Evolutionary conservation across 2,888 invertebrate genomes (phyloP).

Genomic region (Drosophila aldrichi): DNA sequence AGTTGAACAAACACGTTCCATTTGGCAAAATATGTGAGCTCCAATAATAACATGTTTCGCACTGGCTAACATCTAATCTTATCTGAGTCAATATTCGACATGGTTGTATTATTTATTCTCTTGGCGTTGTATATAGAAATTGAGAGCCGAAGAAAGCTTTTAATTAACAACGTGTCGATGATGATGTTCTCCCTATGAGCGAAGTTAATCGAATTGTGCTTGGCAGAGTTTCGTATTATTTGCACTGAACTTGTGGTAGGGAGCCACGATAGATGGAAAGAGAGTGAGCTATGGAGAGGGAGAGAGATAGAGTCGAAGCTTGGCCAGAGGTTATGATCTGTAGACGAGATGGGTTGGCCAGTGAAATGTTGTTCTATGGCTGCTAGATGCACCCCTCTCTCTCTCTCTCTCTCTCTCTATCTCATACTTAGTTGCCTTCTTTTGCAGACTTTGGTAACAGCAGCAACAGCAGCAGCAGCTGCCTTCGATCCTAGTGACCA

Average conservation of each 20-base stretch:
- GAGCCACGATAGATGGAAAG: not conserved
- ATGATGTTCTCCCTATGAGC: not conserved
- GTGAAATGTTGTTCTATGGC: not conserved
- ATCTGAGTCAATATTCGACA: constrained; percentile 19
- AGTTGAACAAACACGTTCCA: constrained; percentile 6
- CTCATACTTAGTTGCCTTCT: not conserved
- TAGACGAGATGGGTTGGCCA: not conserved
- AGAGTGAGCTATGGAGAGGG: not conserved
- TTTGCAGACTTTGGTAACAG: constrained; percentile 27
- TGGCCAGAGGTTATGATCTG: not conserved
- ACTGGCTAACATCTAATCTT: constrained; percentile 32
- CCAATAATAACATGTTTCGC: not conserved
- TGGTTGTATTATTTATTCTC: not conserved
- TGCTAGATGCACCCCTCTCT: not conserved
- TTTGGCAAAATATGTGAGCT: not conserved
- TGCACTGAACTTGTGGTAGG: not conserved
- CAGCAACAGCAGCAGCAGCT: not conserved
- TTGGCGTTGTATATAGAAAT: not conserved
- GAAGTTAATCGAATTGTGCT: not conserved
- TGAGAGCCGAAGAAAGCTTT: constrained; percentile 26
- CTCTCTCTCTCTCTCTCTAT: not conserved
- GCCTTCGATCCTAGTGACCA: constrained; percentile 29
- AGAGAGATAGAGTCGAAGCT: not conserved
- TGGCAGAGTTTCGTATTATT: not conserved
- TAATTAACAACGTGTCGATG: constrained; percentile 24